Evolutionary conservation across 1,140 invertebrate genomes (phyloP), one percentile per base, ranked within the genome.

Genomic region (Neodiprion fabricii): DNA sequence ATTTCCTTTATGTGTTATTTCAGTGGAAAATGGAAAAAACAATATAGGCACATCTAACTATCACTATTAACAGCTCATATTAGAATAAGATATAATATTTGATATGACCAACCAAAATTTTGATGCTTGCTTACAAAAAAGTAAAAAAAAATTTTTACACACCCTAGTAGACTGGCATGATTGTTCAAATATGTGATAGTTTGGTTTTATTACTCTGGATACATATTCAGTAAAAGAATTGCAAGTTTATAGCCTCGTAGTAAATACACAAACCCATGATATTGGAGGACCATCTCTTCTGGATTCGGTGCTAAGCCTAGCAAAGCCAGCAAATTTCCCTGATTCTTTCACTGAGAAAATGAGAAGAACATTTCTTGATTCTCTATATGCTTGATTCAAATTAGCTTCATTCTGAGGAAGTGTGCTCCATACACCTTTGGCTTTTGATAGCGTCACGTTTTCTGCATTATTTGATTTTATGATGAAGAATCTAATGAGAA

Each of bases 381-480:
- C 96, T 81, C 93, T 92, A 81, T 94, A 98, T 1, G 98, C 97
- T 89, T 97, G 95, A 88, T 98, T 99, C 28, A 99, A 90, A 88
- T 98, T 98, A 1, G 95, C 93, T 90, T 99, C 98, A 89, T 99
- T 99, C 86, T 97, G 96, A 14, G 97, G 97, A 72, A 98, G 91
- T 8, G 98, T 99, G 10, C 97, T 98, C 98, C 98, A 99, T 4
- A 99, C 97, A 76, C 96, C 96, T 90, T 96, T 98, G 0, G 93
- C 94, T 89, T 99, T 99, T 1, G 97, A 97, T 47, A 99, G 82
- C 28, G 95, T 94, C 48, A 99, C 94, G 89, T 99, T 99, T 87
- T 99, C 98, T 75, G 95, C 95, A 89, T 99, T 99, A 87, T 99
- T 99, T 67, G 97, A 98, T 88, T 99, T 99, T 77, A 99, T 98